phyloP scores from a whole-genome alignment of 1,140 invertebrate species.

The Brachionus angularis region DNA sequence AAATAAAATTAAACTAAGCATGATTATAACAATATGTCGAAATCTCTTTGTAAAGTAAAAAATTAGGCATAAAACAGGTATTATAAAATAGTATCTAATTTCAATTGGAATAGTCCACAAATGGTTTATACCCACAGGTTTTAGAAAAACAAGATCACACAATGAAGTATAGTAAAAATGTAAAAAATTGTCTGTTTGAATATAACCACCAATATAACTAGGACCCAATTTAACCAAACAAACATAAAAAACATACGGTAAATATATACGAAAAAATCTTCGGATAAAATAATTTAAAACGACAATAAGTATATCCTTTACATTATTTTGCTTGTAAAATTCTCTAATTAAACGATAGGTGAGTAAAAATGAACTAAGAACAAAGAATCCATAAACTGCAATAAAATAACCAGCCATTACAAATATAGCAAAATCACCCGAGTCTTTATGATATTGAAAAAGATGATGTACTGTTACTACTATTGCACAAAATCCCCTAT shows the following conservation, averaged over 20 bases:
- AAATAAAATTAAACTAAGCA: neutral
- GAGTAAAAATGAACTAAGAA: neutral
- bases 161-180: neutral
- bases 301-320: neutral
- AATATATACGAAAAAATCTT: neutral
- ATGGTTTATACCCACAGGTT: neutral
- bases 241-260: neutral
- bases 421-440: neutral
- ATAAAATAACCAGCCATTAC: neutral
- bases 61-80: neutral
- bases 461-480: neutral
- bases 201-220: neutral
- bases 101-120: neutral
- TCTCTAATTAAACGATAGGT: neutral
- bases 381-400: neutral
- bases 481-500: neutral
- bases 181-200: no score
- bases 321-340: neutral
- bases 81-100: neutral
- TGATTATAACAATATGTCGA: neutral
- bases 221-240: neutral
- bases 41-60: neutral
- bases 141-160: neutral
- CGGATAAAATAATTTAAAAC: neutral
- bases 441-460: neutral